These are phyloP conservation scores for Mellilla xanthometata DNA, from an alignment of 2,888 invertebrate genomes.

Conservation along the genomic window DNA sequence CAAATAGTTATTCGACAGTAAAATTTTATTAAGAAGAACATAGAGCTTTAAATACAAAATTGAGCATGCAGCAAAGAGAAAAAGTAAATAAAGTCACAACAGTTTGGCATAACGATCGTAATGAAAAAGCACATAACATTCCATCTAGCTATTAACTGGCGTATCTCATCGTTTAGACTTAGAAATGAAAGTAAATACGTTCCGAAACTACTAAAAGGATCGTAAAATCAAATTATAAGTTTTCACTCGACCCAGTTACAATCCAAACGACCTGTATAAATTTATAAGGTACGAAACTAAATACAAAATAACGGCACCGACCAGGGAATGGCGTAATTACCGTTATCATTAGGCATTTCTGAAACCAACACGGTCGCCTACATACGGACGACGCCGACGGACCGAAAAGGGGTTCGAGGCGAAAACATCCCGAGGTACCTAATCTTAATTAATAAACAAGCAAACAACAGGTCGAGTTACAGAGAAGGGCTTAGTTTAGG, in stretches of 20 bases:
- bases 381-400: slow-evolving; percentile 32
- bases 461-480: slow-evolving; percentile 62
- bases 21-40: too few species aligned
- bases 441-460: slow-evolving; percentile 68
- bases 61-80: too few species aligned
- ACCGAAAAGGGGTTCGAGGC: slow-evolving; percentile 39
- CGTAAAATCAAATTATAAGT: slow-evolving; percentile 23
- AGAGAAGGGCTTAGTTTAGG: slow-evolving; percentile 54
- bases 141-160: too few species aligned
- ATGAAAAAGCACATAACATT: too few species aligned
- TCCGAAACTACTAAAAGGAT: neutral
- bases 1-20: too few species aligned
- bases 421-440: slow-evolving; percentile 48
- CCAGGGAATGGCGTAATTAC: slow-evolving; percentile 37
- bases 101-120: too few species aligned
- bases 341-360: slow-evolving; percentile 36
- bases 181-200: too few species aligned
- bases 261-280: slow-evolving; percentile 21
- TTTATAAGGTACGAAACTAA: slow-evolving; percentile 34
- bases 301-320: slow-evolving; percentile 39
- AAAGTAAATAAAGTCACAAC: too few species aligned
- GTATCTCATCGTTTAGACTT: too few species aligned
- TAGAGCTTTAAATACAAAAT: too few species aligned
- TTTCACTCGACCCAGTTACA: slow-evolving; percentile 30
- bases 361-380: slow-evolving; percentile 37